These are phyloP conservation scores for Planococcus citri DNA, from an alignment of 1,140 invertebrate genomes.

Conservation along the genomic window DNA sequence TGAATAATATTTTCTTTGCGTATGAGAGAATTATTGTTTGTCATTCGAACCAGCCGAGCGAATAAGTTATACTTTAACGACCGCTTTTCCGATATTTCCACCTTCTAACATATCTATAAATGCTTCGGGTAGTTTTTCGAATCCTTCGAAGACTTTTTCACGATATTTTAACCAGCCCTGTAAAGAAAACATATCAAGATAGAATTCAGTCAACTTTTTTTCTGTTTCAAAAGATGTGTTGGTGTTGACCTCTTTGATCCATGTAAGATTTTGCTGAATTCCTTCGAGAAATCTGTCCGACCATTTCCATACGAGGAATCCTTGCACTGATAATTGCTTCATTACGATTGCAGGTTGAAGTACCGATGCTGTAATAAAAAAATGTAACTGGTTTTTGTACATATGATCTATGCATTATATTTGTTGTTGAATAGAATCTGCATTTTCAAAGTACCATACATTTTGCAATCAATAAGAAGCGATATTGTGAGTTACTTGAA, in stretches of 20 bases:
- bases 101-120: conserved; percentile 46
- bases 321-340: conserved; percentile 49
- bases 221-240: background rate
- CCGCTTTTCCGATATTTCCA: conserved; percentile 48
- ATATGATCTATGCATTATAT: too few species aligned
- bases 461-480: too few species aligned
- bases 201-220: too few species aligned
- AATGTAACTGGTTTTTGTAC: background rate
- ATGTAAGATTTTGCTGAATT: conserved; percentile 42
- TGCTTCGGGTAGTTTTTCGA: conserved; percentile 53
- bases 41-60: background rate
- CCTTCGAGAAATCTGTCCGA: conserved; percentile 43
- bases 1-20: background rate
- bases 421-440: too few species aligned
- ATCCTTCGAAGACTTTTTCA: conserved; percentile 50
- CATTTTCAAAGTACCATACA: too few species aligned
- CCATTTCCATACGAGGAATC: conserved; percentile 48
- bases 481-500: too few species aligned
- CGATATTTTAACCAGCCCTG: conserved; percentile 47
- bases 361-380: conserved; percentile 30
- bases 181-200: conserved; percentile 24
- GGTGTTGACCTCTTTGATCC: conserved; percentile 42
- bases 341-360: conserved; percentile 32
- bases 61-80: conserved; percentile 40
- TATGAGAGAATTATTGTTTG: background rate